Base-by-base conservation (phyloP, 2,888 invertebrate genomes). In the Patella ulyssiponensis region DNA sequence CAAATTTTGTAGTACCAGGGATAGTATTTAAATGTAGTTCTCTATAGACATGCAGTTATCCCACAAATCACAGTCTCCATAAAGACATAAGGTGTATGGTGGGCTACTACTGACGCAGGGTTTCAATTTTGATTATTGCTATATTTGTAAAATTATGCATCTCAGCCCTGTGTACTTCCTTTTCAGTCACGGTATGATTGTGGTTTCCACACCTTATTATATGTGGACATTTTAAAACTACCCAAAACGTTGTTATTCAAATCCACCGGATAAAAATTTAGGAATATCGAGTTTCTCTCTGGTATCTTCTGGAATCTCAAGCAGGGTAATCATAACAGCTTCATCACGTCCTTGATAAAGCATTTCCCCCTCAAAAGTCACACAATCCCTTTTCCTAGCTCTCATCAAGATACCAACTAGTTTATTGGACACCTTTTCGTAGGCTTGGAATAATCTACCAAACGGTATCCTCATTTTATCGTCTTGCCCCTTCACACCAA, bases 301-400 rank as follows among this genome's bases (percentile, higher is more conserved):
- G 11, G 9, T 64, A 64, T 64, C 64, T 23, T 84, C 77, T n/a
- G 84, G 83, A n/a, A 83, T 77, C 90, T 95, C 95, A 80, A 96
- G 90, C 82, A 98, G 93, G 86, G 95, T 95, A 70, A 99, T 95
- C 0, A 97, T 95, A 0, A 97, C 97, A 86, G 97, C 94, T 84
- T 99, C 98, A 88, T 99, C 99, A 79, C 96, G 94, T 91, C 98
- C 95, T 94, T 98, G 98, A 91, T 97, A 99, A 81, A 99, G 93
- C 90, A 96, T 96, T 93, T 99, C 98, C 75, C 98, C 98, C 91
- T 98, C 97, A 90, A 99, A 99, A 83, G 95, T 95, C 4, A 99
- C 93, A 58, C 98, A 93, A 75, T 96, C 96, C 90, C 98, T 96
- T 91, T 98, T 98, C 82, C 99, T 94, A 0, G 98, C 98, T 82